Conservation (phyloP, 2,797 vertebrate species). For the Thaleichthys pacificus region DNA sequence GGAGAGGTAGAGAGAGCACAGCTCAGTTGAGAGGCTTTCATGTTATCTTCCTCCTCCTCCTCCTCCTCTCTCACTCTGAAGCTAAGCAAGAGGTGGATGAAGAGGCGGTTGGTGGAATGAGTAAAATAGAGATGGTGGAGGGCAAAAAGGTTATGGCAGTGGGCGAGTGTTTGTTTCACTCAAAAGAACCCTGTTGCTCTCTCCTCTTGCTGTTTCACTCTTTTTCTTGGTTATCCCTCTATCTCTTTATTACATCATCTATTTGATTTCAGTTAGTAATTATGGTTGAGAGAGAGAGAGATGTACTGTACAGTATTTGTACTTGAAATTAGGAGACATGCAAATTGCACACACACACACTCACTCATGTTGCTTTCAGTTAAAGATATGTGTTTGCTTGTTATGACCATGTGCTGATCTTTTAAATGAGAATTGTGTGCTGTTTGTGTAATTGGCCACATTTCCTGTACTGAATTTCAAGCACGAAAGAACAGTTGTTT, state of each 20-base stretch:
- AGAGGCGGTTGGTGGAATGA: slow-evolving; percentile 3
- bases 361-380: neutral
- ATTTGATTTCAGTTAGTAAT: too few relatives aligned
- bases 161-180: slow-evolving; percentile 5
- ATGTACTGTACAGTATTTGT: neutral
- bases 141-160: neutral
- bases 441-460: neutral
- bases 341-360: neutral
- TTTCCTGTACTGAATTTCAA: slow-evolving; percentile 1
- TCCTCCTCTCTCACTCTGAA: slow-evolving; percentile 6
- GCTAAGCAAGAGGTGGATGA: neutral
- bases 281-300: too few relatives aligned
- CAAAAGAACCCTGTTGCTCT: too few relatives aligned
- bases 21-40: slow-evolving; percentile 3
- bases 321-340: neutral
- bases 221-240: too few relatives aligned
- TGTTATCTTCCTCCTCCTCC: slow-evolving; percentile 7
- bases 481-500: neutral
- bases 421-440: too few relatives aligned
- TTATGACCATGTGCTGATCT: neutral
- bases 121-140: neutral
- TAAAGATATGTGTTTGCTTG: neutral
- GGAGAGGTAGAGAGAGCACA: neutral
- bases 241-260: too few relatives aligned
- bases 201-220: neutral